Evolutionary conservation across 1,140 invertebrate genomes (phyloP).

Genomic region (Cotesia vestalis): DNA sequence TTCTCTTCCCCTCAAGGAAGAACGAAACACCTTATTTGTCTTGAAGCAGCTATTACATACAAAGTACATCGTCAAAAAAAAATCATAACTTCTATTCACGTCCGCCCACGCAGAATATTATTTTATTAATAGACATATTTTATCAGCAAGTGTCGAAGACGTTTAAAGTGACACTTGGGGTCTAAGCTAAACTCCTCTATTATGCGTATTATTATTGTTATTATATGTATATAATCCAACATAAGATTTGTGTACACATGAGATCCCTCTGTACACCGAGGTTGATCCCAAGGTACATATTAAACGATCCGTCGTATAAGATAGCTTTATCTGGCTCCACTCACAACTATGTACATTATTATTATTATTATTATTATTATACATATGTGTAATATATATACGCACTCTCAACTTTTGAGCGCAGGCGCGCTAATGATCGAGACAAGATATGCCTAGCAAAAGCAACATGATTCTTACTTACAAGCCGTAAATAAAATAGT

Average conservation of each 20-base stretch:
- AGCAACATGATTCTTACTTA: constrained; percentile 19
- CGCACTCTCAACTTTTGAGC: constrained; percentile 22
- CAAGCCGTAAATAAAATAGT: constrained; percentile 41
- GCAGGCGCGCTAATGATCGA: constrained; percentile 32
- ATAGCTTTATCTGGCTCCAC: constrained; percentile 29
- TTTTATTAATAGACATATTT: too few species aligned
- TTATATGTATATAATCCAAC: constrained; percentile 1
- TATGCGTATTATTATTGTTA: too few species aligned
- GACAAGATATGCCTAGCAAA: constrained; percentile 25
- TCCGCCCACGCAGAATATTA: too few species aligned
- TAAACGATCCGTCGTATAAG: constrained; percentile 25
- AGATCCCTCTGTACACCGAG: constrained; percentile 8
- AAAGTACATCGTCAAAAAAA: too few species aligned
- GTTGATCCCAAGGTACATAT: constrained; percentile 28
- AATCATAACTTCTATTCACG: too few species aligned
- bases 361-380: background rate
- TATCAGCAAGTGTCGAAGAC: too few species aligned
- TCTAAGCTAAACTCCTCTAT: too few species aligned
- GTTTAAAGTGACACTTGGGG: background rate
- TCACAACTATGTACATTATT: background rate
- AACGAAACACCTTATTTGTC: too few species aligned
- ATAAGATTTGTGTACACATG: constrained; percentile 19
- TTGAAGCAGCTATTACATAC: too few species aligned
- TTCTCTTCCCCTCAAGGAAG: too few species aligned
- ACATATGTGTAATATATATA: background rate